A percentile compares a stretch with the other conserved stretches of the same genome.
phyloP scores from a whole-genome alignment of 1,140 invertebrate species.

The Anadara kagoshimensis region DNA sequence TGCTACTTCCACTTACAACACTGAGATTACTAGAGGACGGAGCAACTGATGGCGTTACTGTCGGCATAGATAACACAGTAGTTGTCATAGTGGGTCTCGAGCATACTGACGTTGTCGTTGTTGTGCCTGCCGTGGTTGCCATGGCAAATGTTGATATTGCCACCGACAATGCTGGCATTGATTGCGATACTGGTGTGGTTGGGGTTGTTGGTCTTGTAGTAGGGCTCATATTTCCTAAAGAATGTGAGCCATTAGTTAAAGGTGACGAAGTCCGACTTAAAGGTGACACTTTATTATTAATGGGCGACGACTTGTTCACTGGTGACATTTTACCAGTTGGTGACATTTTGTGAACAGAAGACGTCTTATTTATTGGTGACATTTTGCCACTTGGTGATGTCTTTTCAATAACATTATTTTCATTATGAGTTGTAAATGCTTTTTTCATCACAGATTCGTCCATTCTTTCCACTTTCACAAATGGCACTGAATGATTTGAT shows the following conservation, averaged over 20 bases:
- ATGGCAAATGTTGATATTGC: slow-evolving; percentile 36
- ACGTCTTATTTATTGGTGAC: neutral
- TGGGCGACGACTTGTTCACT: neutral
- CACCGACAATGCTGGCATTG: slow-evolving; percentile 26
- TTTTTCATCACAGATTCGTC: slow-evolving; percentile 50
- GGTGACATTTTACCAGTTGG: slow-evolving; percentile 2
- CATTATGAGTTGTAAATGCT: neutral
- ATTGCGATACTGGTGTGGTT: slow-evolving; percentile 21
- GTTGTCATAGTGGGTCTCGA: slow-evolving; percentile 26
- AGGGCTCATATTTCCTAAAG: neutral
- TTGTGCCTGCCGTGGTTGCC: slow-evolving; percentile 29
- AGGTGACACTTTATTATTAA: slow-evolving; percentile 17
- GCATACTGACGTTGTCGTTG: slow-evolving; percentile 19
- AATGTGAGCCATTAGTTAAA: slow-evolving; percentile 14
- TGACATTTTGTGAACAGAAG: slow-evolving; percentile 23
- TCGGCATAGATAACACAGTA: neutral
- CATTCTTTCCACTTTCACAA: slow-evolving; percentile 73
- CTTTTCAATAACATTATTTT: neutral
- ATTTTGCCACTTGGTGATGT: neutral
- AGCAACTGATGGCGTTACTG: slow-evolving; percentile 6
- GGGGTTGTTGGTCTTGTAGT: slow-evolving; percentile 21
- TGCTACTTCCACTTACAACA: slow-evolving; percentile 11
- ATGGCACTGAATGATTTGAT: slow-evolving; percentile 63
- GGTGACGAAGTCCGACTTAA: neutral
- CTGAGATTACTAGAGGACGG: neutral